A percentile compares a stretch with the other conserved stretches of the same genome.
These are phyloP conservation scores for Sebastes melanostomus DNA, from an alignment of 2,797 vertebrate species.

Conservation along the genomic window DNA sequence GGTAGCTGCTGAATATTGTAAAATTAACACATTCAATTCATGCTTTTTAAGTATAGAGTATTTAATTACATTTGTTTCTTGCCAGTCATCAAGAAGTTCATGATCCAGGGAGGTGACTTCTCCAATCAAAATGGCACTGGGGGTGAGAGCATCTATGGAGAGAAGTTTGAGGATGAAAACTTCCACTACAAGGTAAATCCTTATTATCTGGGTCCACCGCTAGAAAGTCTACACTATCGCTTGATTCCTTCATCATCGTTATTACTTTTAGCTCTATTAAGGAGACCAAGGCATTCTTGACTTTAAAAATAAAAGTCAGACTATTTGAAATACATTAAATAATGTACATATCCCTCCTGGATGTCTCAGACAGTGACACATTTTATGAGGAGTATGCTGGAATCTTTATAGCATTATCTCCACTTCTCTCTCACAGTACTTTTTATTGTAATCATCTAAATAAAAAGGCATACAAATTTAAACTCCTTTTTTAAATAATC, in stretches of 20 bases:
- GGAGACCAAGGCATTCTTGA: neutral
- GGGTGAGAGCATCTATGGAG: slow-evolving; percentile 98
- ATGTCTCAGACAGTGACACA: neutral
- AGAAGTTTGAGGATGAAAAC: slow-evolving; percentile 99
- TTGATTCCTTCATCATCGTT: neutral
- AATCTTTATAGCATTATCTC: neutral
- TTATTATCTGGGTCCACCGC: neutral
- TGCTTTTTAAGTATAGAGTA: neutral
- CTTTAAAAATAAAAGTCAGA: too few species aligned
- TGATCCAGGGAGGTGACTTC: slow-evolving; percentile 98
- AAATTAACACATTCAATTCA: neutral
- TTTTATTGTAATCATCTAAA: neutral
- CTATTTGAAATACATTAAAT: too few species aligned
- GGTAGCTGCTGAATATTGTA: neutral
- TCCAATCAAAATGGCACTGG: slow-evolving; percentile 97
- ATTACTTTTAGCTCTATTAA: too few species aligned
- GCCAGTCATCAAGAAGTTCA: slow-evolving; percentile 96
- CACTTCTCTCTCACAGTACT: neutral
- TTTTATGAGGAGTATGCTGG: neutral
- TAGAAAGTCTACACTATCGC: neutral
- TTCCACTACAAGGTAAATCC: slow-evolving; percentile 92
- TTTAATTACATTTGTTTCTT: slow-evolving; percentile 42
- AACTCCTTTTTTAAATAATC: too few species aligned
- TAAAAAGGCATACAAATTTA: too few species aligned
- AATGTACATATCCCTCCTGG: neutral